Evolutionary conservation across 2,888 invertebrate species (phyloP).

Genomic region (Agonopterix heracliana): DNA sequence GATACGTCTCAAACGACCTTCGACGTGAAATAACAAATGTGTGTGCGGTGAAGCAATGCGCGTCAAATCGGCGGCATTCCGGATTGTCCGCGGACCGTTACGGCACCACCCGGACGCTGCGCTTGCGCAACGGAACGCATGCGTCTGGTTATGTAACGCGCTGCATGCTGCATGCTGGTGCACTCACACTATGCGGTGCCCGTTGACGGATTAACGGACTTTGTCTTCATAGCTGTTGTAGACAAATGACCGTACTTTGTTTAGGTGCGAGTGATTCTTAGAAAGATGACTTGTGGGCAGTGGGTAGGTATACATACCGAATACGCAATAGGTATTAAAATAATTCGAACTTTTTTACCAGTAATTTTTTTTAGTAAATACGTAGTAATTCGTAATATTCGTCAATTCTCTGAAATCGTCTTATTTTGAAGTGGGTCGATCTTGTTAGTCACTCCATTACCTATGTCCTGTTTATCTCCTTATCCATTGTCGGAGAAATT

Average conservation of each 20-base stretch:
- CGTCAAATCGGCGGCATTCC: slow-evolving; percentile 67
- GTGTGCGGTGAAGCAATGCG: slow-evolving; percentile 52
- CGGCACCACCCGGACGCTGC: slow-evolving; percentile 61
- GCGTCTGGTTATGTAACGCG: slow-evolving; percentile 57
- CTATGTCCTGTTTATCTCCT: too few species aligned
- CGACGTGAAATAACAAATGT: slow-evolving; percentile 26
- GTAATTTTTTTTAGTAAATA: too few species aligned
- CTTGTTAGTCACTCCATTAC: too few species aligned
- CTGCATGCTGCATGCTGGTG: slow-evolving; percentile 27
- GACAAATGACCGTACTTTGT: not conserved
- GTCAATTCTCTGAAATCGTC: too few species aligned
- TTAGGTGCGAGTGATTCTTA: not conserved
- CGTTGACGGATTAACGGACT: not conserved
- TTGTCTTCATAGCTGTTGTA: too few species aligned
- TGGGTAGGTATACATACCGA: too few species aligned
- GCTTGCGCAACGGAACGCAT: slow-evolving; percentile 64
- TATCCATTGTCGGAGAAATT: too few species aligned
- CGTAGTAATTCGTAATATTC: too few species aligned
- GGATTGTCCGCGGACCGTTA: slow-evolving; percentile 65
- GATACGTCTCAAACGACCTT: slow-evolving; percentile 25
- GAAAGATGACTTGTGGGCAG: too few species aligned
- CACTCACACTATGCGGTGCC: slow-evolving; percentile 30
- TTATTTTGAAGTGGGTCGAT: too few species aligned
- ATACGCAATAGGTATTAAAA: too few species aligned
- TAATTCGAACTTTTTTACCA: too few species aligned